A percentile compares a stretch with the other conserved stretches of the same genome.
Conservation (phyloP, 2,888 invertebrate species). For the Parnassius glacialis region DNA sequence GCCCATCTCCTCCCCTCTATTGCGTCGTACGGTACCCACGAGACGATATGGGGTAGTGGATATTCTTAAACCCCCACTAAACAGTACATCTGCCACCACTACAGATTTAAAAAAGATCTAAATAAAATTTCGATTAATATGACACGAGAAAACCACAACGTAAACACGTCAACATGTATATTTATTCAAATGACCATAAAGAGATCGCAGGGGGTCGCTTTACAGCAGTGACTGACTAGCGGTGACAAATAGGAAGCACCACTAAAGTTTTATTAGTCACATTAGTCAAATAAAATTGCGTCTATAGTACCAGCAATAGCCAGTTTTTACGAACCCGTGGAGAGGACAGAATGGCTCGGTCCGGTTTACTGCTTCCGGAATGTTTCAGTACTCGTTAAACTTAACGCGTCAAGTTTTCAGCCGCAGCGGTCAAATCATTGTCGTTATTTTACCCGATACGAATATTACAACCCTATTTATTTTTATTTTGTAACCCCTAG, state of each 20-base stretch:
- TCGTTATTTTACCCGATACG: not conserved
- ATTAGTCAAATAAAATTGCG: slow-evolving; percentile 1
- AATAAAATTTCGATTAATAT: no score
- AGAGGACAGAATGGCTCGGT: not conserved
- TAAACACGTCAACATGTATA: not conserved
- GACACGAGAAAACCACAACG: not conserved
- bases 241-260: not conserved
- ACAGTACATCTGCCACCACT: no score
- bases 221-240: not conserved
- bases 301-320: not conserved
- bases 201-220: not conserved
- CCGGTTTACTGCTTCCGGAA: not conserved
- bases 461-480: not conserved
- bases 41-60: no score
- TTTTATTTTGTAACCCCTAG: not conserved
- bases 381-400: slow-evolving; percentile 1
- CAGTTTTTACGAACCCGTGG: not conserved
- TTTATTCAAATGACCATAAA: not conserved
- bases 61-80: no score
- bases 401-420: slow-evolving; percentile 1
- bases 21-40: no score
- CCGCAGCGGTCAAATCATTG: not conserved
- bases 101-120: no score
- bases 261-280: slow-evolving; percentile 10
- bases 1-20: no score